A percentile compares a stretch with the other conserved stretches of the same genome.
phyloP scores from a whole-genome alignment of 2,113 vertebrate species.

The Prunella fulvescens region DNA sequence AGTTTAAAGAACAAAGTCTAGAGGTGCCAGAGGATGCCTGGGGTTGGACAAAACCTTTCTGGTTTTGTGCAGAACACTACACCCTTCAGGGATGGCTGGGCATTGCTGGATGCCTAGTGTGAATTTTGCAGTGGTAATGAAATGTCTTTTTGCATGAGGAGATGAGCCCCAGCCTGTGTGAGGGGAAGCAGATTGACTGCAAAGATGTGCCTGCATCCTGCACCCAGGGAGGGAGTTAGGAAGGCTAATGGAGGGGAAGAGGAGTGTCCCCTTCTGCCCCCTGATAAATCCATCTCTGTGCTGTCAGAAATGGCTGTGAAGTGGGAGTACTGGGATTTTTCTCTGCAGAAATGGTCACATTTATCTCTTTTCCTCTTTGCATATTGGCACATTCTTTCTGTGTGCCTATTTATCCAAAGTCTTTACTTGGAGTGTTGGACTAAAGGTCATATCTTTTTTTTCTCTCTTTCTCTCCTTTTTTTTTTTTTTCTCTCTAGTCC shows the following conservation, averaged over 20 bases:
- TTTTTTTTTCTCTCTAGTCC: not conserved
- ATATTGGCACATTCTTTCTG: not conserved
- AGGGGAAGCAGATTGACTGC: not conserved
- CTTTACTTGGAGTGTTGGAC: not conserved
- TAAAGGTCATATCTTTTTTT: not conserved
- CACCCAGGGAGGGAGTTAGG: not conserved
- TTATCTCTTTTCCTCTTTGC: not conserved
- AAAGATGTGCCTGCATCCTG: not conserved
- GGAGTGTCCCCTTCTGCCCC: not conserved
- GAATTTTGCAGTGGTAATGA: not conserved
- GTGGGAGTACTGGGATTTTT: not conserved
- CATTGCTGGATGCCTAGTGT: not conserved
- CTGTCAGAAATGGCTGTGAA: not conserved
- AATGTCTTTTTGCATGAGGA: not conserved
- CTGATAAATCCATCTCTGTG: not conserved
- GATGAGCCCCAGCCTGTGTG: not conserved
- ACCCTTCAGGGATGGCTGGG: not conserved
- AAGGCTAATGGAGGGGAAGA: not conserved
- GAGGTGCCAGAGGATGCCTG: not conserved
- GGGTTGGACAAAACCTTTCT: not conserved
- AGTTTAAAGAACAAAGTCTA: not conserved
- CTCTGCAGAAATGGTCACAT: not conserved
- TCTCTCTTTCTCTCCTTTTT: not conserved
- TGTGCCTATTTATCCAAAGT: not conserved
- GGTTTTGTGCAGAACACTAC: accelerated